These are phyloP conservation scores for Lacerta agilis DNA, from an alignment of 2,797 vertebrate genomes.

Conservation along the genomic window DNA sequence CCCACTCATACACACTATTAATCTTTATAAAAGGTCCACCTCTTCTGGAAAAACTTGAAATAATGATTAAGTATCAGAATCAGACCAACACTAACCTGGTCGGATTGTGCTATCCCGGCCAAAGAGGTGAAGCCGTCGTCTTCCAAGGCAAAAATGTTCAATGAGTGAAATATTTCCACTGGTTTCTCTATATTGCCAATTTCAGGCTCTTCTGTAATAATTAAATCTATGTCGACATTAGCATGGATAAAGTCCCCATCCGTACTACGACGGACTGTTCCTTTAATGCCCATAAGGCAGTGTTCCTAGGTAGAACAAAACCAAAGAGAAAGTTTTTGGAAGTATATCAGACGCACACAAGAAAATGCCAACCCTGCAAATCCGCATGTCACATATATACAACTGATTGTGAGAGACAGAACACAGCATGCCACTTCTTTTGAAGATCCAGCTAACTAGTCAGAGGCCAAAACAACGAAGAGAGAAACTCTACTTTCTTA, in stretches of 20 bases:
- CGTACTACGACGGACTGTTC: constrained; percentile 92
- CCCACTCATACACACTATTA: not conserved
- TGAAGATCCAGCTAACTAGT: not conserved
- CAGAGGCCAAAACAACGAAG: not conserved
- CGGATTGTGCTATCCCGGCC: constrained; percentile 96
- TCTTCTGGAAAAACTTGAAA: not conserved
- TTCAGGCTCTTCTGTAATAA: constrained; percentile 97
- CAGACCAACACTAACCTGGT: constrained; percentile 80
- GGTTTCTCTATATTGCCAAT: constrained; percentile 98
- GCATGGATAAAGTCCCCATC: constrained; percentile 98
- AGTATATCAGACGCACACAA: not conserved
- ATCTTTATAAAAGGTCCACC: not conserved
- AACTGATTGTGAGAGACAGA: not conserved
- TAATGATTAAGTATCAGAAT: not conserved
- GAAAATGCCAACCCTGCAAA: not conserved
- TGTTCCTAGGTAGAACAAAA: constrained; percentile 84
- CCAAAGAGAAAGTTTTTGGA: not conserved
- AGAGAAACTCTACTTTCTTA: not conserved
- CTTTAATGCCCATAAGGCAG: constrained; percentile 99
- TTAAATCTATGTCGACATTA: constrained; percentile 97
- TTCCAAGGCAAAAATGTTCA: constrained; percentile 96
- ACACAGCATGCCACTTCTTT: not conserved
- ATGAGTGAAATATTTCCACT: constrained; percentile 98
- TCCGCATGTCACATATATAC: no score
- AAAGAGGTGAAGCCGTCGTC: constrained; percentile 92